Conservation (phyloP, 2,113 vertebrate genomes). For the Notarius quadriscutis region DNA sequence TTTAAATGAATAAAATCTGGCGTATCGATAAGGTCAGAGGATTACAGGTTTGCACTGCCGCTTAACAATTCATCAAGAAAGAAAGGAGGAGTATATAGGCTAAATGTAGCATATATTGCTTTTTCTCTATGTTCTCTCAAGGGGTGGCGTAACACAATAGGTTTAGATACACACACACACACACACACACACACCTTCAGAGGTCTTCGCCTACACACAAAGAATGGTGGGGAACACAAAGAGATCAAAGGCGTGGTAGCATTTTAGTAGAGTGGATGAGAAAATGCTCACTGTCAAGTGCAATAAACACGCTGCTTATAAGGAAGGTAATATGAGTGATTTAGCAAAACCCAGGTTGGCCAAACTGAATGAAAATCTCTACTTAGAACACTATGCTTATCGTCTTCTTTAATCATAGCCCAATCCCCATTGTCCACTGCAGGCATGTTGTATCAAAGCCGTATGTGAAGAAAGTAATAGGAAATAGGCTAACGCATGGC, state of each 20-base stretch:
- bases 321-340: neutral
- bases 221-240: neutral
- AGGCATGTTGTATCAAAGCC: neutral
- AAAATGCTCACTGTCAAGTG: neutral
- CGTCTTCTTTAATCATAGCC: neutral
- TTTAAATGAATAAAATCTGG: neutral
- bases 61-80: neutral
- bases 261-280: slow-evolving; percentile 3
- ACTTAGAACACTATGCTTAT: neutral
- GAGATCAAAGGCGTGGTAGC: slow-evolving; percentile 4
- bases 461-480: neutral
- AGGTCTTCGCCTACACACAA: neutral
- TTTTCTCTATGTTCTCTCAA: neutral
- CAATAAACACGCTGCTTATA: neutral
- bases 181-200: neutral
- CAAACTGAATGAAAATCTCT: neutral
- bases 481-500: neutral
- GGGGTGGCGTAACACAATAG: neutral
- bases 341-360: neutral
- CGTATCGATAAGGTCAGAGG: neutral
- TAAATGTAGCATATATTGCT: neutral
- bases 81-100: neutral
- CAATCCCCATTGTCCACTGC: neutral
- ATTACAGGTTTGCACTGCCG: neutral
- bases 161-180: neutral